These are phyloP conservation scores for Catharus minimus DNA, from an alignment of 2,113 vertebrate species.

Conservation along the genomic window DNA sequence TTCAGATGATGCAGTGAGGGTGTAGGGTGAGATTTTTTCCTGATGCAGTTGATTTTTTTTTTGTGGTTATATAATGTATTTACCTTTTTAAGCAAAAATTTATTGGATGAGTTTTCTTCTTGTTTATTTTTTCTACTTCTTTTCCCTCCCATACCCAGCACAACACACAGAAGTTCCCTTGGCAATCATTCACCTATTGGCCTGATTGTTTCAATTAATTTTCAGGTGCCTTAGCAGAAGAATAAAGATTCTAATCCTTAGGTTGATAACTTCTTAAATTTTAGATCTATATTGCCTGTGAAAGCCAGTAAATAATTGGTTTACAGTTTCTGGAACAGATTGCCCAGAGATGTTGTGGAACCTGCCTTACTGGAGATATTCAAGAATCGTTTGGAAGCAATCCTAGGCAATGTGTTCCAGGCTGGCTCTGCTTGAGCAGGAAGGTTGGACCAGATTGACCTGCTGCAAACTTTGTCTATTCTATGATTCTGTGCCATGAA, in stretches of 20 bases:
- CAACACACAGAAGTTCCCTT: not conserved
- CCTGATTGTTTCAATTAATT: not conserved
- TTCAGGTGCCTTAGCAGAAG: not conserved
- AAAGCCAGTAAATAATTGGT: not conserved
- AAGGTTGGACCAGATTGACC: not conserved
- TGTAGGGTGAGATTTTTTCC: not conserved
- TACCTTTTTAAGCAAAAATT: not conserved
- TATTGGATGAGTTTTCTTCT: not conserved
- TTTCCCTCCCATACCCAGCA: not conserved
- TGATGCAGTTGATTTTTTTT: not conserved
- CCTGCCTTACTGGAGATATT: not conserved
- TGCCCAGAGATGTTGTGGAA: not conserved
- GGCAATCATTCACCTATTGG: not conserved
- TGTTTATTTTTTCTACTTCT: not conserved
- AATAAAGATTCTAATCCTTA: not conserved
- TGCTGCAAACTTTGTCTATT: not conserved
- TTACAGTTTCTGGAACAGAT: not conserved
- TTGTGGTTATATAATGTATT: not conserved
- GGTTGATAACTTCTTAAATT: not conserved
- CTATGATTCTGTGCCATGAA: not conserved
- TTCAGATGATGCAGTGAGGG: not conserved
- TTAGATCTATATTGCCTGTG: not conserved
- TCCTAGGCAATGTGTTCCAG: not conserved
- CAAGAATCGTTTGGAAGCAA: not conserved
- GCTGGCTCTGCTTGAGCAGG: not conserved